Base-by-base conservation (phyloP, 1,140 invertebrate genomes). In the Pseudachorutes palmiensis region DNA sequence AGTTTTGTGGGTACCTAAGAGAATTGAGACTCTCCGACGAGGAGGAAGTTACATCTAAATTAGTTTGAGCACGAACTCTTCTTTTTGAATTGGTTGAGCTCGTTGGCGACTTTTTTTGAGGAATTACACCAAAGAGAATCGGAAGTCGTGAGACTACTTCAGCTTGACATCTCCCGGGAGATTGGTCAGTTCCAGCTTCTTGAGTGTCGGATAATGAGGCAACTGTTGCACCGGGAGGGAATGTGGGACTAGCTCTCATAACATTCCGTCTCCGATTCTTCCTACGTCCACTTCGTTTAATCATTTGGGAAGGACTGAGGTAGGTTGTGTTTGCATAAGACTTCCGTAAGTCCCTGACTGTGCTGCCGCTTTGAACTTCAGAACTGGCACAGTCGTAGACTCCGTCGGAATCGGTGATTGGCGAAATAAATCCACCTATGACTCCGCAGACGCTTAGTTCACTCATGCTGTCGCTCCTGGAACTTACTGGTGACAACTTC, bases 371-470 rank as follows among this genome's bases (percentile, higher is more conserved):
- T 41, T 75, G 73, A 70, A 84, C 83, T 75, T 88, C 87, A 0
- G 86, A 87, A 76, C 86, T 88, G 5, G 86, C 85, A 76, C 86
- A 87, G 76, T 89, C 87, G 76, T 88, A 88, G 2, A 89, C 76
- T 1, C 86, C 87, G 76, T 88, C 88, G 0, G 87, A 88, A 76
- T 88, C 87, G 1, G 87, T 88, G 70, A 87, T 85, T 2, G 85
- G 85, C 26, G 70, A 71, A n/a, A 29, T 41, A 5, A 69, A 36
- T 19, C 67, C 62, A 22, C 60, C 66, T 28, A 55, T 49, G 48
- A 22, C 32, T 1, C 68, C 66, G 3, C 31, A 19, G 16, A 58
- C 66, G 57, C 70, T 67, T 22, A 74, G 45, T 33, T 88, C 87
- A 76, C 87, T 88, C 28, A 88, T 78, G 76, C 86, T 88, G 76